Evolutionary conservation across 2,797 vertebrate genomes (phyloP), one percentile per base, ranked within the genome.

Genomic region (Somateria mollissima): DNA sequence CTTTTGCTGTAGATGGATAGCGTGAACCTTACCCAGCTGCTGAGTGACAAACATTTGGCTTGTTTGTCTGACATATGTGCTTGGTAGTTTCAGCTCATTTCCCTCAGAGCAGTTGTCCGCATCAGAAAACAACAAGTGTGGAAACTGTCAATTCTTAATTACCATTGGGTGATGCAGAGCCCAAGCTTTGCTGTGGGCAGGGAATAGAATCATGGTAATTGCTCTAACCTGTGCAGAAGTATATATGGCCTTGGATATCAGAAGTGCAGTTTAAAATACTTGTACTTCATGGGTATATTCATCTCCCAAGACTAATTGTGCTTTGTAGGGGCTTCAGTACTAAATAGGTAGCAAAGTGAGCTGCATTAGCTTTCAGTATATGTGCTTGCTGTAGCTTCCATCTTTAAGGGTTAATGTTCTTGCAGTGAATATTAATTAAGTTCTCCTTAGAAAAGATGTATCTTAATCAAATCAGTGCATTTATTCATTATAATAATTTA

Each of bases 141-240:
- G 75, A 80, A 66, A 72, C 19, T 61, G 49, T 90, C 81, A 85
- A 10, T 37, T 84, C 71, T 75, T 96, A 94, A 93, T 93, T 89
- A 72, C 49, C 71, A 8, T 16, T 83, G 84, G 58, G 54, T 60
- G 45, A 78, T 69, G 62, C 56, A 72, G 82, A 91, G 84, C 41
- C 75, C 34, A 54, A n/a, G 54, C 58, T 85, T 84, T 89, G 37
- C 75, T 80, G 58, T 36, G 10, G 72, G 72, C 37, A 66, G 25
- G 45, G 27, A 67, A 15, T n/a, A 47, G 58, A 66, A 61, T 9
- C 74, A 78, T 73, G 24, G 62, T 77, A 67, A 83, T 76, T 61
- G 36, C 39, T 86, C 6, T 43, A 58, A 47, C 2, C 0, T 14
- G 6, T 53, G 19, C 43, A 34, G 30, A 32, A 61, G n/a, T 18